Evolutionary conservation across 2,113 vertebrate genomes (phyloP).

Genomic region (Naja naja): DNA sequence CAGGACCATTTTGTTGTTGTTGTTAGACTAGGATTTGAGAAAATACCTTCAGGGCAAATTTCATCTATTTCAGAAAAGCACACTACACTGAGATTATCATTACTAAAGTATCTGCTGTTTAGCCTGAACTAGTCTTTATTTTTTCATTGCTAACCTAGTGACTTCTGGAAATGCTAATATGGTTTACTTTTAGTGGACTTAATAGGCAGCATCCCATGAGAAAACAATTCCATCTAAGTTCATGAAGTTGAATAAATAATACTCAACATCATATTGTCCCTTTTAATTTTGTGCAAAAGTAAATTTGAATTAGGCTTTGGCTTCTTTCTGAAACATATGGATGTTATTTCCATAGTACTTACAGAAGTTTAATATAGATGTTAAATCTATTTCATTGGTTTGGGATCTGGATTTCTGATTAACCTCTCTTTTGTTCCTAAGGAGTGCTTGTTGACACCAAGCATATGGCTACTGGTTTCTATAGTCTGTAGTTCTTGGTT

Average conservation of each 20-base stretch:
- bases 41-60: not conserved
- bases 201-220: not conserved
- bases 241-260: not conserved
- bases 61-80: not conserved
- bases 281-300: not conserved
- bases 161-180: not conserved
- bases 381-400: not conserved
- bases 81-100: not conserved
- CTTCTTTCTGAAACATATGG: not conserved
- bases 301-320: not conserved
- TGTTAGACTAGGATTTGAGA: not conserved
- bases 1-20: not conserved
- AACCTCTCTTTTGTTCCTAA: not conserved
- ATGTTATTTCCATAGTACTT: not conserved
- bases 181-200: not conserved
- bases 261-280: not conserved
- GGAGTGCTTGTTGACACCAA: not conserved
- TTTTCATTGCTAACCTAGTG: not conserved
- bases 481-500: not conserved
- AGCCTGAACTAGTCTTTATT: not conserved
- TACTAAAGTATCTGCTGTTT: not conserved
- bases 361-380: not conserved
- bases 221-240: not conserved
- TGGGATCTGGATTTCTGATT: not conserved
- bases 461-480: not conserved